Conservation (phyloP, 2,113 vertebrate species). For the Planiliza haematocheilus region DNA sequence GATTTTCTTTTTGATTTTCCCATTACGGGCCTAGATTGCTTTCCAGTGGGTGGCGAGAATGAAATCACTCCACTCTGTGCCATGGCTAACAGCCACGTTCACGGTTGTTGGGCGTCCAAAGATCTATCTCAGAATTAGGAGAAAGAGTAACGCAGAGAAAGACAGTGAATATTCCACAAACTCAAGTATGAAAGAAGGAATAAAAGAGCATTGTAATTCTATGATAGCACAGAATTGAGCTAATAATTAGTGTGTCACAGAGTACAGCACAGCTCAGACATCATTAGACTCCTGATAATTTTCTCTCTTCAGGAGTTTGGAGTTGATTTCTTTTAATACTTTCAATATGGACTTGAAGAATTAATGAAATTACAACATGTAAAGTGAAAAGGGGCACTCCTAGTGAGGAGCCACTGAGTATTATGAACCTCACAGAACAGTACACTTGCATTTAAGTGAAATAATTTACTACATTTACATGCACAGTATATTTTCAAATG, state of each 20-base stretch:
- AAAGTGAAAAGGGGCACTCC: neutral
- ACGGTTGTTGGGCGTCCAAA: slow-evolving; percentile 60
- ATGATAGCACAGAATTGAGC: slow-evolving; percentile 2
- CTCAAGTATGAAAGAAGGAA: slow-evolving; percentile 28
- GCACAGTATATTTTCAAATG: too few relatives aligned
- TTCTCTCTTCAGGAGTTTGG: slow-evolving; percentile 16
- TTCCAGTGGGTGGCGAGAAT: slow-evolving; percentile 70
- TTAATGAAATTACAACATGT: neutral
- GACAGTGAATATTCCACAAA: slow-evolving; percentile 24
- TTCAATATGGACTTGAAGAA: neutral
- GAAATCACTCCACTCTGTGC: slow-evolving; percentile 63
- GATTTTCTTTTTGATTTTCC: slow-evolving; percentile 76
- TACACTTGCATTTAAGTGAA: too few relatives aligned
- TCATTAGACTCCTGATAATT: slow-evolving; percentile 28
- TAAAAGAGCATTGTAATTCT: slow-evolving; percentile 7
- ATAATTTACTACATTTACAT: too few relatives aligned
- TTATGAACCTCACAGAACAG: too few relatives aligned
- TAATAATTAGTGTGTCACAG: slow-evolving; percentile 19
- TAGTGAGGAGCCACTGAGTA: too few relatives aligned
- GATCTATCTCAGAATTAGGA: slow-evolving; percentile 63
- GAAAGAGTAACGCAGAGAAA: slow-evolving; percentile 29
- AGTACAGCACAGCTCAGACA: slow-evolving; percentile 9
- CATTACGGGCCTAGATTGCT: slow-evolving; percentile 76
- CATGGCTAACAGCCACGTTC: slow-evolving; percentile 65
- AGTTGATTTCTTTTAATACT: neutral